Evolutionary conservation across 2,888 invertebrate genomes (phyloP).

Genomic region (Operophtera brumata): DNA sequence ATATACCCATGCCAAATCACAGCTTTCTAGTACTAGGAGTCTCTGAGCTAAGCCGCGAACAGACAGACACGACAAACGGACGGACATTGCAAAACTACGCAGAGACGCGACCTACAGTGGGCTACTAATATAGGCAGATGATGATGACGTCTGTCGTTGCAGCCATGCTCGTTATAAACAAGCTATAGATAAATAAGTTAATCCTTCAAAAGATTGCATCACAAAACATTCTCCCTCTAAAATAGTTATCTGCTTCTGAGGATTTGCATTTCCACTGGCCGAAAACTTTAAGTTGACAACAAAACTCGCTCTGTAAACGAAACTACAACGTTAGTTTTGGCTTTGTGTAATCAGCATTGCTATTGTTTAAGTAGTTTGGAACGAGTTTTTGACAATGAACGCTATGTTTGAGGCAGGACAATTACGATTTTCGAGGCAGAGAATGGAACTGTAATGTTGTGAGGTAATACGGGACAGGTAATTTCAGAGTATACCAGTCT

Average conservation of each 20-base stretch:
- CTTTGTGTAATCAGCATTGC: constrained; percentile 41
- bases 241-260: constrained; percentile 14
- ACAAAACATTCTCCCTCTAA: constrained; percentile 4
- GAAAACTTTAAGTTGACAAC: constrained; percentile 28
- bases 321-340: constrained; percentile 33
- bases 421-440: neutral
- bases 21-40: too few species aligned
- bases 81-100: too few species aligned
- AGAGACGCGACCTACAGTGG: too few species aligned
- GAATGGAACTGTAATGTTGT: too few species aligned
- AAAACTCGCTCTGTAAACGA: constrained; percentile 25
- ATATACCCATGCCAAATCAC: too few species aligned
- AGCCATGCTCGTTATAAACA: neutral
- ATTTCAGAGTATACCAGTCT: neutral
- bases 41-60: too few species aligned
- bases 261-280: constrained; percentile 25
- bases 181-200: neutral
- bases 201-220: constrained; percentile 1
- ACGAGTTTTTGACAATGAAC: constrained; percentile 23
- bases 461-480: neutral
- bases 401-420: constrained; percentile 2
- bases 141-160: too few species aligned
- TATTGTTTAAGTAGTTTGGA: constrained; percentile 33
- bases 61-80: too few species aligned
- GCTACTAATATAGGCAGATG: too few species aligned